Conservation (phyloP, 2,113 vertebrate species). For the Pagrus major region DNA sequence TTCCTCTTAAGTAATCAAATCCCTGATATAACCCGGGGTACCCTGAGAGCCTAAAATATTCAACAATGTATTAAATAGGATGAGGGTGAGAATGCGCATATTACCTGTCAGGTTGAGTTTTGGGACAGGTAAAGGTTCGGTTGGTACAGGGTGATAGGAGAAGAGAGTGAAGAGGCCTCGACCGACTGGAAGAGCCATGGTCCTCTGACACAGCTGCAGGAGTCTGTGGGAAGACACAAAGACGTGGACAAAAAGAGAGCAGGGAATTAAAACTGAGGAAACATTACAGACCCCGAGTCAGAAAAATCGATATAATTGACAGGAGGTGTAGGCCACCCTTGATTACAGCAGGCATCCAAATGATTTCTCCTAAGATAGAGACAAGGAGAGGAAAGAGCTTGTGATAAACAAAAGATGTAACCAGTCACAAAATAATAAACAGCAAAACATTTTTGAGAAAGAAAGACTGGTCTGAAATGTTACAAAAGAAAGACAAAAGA, state of each 20-base stretch:
- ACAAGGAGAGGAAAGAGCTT: neutral
- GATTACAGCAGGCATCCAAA: neutral
- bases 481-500: neutral
- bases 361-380: neutral
- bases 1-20: neutral
- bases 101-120: conserved; percentile 96
- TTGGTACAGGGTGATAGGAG: conserved; percentile 96
- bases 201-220: conserved; percentile 95
- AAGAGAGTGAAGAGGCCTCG: conserved; percentile 98
- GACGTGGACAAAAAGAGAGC: neutral
- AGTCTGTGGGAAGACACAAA: conserved; percentile 80
- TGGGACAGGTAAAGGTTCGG: conserved; percentile 94
- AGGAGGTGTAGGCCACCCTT: neutral
- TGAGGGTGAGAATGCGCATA: conserved; percentile 6
- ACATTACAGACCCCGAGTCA: neutral
- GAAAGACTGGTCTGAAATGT: neutral
- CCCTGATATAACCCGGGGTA: neutral
- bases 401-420: neutral
- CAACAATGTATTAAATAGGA: neutral
- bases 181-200: conserved; percentile 96
- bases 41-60: neutral
- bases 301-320: neutral
- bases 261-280: neutral
- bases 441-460: neutral
- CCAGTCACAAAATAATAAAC: neutral